phyloP scores from a whole-genome alignment of 2,113 vertebrate species.

The Hippocampus comes region DNA sequence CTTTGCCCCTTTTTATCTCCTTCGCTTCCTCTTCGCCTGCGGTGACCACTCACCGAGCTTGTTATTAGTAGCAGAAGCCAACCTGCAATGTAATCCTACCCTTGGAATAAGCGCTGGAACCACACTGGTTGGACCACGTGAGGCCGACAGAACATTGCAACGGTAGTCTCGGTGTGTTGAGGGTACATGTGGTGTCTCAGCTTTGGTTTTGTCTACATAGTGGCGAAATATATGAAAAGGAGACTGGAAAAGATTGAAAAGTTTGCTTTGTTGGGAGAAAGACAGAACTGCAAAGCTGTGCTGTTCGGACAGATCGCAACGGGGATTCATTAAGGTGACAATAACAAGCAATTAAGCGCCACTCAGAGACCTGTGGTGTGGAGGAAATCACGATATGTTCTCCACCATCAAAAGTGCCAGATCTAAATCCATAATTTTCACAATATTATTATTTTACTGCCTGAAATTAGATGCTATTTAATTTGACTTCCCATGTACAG shows the following conservation, averaged over 20 bases:
- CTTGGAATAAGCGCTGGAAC: slow-evolving; percentile 51
- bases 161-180: too few species aligned
- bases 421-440: background rate
- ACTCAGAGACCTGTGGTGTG: slow-evolving; percentile 8
- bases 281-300: slow-evolving; percentile 34
- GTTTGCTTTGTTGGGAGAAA: slow-evolving; percentile 15
- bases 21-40: slow-evolving; percentile 32
- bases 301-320: slow-evolving; percentile 34
- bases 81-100: slow-evolving; percentile 50
- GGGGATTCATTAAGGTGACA: slow-evolving; percentile 36
- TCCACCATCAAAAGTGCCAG: background rate
- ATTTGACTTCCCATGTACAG: background rate
- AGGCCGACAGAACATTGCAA: slow-evolving; percentile 25
- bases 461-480: background rate
- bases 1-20: slow-evolving; percentile 23
- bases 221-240: too few species aligned
- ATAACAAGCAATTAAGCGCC: slow-evolving; percentile 37
- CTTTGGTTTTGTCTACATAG: background rate
- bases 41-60: slow-evolving; percentile 42
- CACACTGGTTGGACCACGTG: slow-evolving; percentile 36
- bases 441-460: background rate
- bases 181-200: background rate
- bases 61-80: slow-evolving; percentile 53
- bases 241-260: too few species aligned
- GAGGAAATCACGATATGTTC: background rate